phyloP scores from a whole-genome alignment of 2,888 invertebrate genomes.

The Slavum lentiscoides region DNA sequence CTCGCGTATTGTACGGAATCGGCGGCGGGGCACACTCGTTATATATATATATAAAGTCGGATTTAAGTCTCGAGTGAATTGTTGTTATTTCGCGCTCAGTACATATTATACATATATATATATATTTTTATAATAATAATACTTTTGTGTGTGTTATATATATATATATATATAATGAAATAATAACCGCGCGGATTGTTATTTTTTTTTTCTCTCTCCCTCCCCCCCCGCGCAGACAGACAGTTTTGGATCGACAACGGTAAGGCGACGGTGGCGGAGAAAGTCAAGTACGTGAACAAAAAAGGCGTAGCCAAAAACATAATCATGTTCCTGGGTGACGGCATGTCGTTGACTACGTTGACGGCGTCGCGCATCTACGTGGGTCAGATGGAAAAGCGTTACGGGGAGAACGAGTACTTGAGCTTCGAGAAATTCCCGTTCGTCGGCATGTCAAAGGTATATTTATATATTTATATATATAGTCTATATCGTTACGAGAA shows the following conservation, averaged over 20 bases:
- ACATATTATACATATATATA: neutral
- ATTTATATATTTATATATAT: neutral
- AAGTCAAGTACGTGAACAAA: constrained; percentile 54
- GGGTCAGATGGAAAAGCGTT: constrained; percentile 64
- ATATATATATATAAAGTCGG: neutral
- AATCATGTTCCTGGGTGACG: constrained; percentile 85
- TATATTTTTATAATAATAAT: neutral
- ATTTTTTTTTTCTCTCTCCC: too few species aligned
- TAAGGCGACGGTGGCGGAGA: constrained; percentile 29
- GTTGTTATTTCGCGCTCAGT: neutral
- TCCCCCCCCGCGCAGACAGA: constrained; percentile 1
- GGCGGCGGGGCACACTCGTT: constrained; percentile 15
- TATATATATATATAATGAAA: neutral
- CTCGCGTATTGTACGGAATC: neutral
- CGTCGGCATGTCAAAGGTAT: constrained; percentile 79
- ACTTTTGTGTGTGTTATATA: too few species aligned
- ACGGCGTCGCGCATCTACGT: constrained; percentile 81
- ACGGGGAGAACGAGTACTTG: constrained; percentile 46
- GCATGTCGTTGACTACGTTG: constrained; percentile 85
- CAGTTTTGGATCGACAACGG: constrained; percentile 50
- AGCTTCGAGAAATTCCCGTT: constrained; percentile 81
- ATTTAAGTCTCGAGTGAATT: constrained; percentile 34
- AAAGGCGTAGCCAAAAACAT: constrained; percentile 75
- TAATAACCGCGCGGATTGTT: constrained; percentile 15
- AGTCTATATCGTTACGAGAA: too few species aligned